Conservation (phyloP, 2,797 vertebrate species). For the Myotis pilosus region DNA sequence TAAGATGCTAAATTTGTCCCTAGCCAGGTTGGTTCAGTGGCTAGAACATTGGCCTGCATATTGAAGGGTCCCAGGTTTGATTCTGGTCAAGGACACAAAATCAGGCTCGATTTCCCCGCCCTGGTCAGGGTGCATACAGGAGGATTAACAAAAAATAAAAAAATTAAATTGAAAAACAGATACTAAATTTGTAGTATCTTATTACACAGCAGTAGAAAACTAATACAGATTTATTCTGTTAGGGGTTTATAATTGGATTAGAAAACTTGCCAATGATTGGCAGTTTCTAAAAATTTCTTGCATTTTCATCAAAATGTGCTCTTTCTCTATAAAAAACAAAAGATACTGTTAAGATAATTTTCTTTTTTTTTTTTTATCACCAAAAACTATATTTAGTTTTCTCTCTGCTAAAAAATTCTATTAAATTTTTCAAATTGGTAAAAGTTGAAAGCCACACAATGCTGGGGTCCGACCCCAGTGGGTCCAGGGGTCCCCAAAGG, state of each 20-base stretch:
- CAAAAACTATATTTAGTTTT: neutral
- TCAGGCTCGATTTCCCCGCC: too few species aligned
- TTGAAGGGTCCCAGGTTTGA: too few species aligned
- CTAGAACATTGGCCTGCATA: too few species aligned
- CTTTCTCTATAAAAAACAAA: neutral
- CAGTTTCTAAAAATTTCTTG: constrained; percentile 8
- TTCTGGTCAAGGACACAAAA: too few species aligned
- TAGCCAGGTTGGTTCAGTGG: too few species aligned
- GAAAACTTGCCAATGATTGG: neutral
- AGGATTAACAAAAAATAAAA: too few species aligned
- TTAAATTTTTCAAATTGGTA: neutral
- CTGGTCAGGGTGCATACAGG: too few species aligned
- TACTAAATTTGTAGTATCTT: neutral
- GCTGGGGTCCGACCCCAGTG: too few species aligned
- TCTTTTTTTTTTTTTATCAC: too few species aligned
- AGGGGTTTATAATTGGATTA: neutral
- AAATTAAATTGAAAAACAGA: neutral
- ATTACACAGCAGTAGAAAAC: neutral
- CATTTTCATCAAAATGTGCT: neutral
- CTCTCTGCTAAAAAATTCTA: neutral
- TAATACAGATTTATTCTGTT: neutral
- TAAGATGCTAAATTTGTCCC: neutral
- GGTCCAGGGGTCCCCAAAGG: too few species aligned
- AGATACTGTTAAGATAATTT: neutral
- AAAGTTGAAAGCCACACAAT: neutral